phyloP scores from a whole-genome alignment of 2,797 vertebrate species.

The Premnoplex brunnescens region DNA sequence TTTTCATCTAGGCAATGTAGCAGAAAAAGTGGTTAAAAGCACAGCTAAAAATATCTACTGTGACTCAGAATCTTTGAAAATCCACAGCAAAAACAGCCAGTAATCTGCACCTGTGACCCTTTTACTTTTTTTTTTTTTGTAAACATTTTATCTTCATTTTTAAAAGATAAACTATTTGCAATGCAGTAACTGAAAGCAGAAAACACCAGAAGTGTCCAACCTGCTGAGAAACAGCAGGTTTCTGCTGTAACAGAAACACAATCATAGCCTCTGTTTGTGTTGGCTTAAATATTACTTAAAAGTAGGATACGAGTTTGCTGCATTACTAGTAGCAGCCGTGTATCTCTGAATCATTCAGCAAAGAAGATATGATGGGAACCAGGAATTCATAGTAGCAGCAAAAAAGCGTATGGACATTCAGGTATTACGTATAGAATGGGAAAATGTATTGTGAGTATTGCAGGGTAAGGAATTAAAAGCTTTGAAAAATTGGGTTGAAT shows the following conservation, averaged over 20 bases:
- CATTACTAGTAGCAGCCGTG: not conserved
- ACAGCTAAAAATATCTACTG: slow-evolving; percentile 11
- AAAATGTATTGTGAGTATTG: not conserved
- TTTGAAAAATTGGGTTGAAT: not conserved
- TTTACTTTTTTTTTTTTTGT: not conserved
- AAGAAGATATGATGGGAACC: not conserved
- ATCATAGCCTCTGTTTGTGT: not conserved
- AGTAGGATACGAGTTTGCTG: not conserved
- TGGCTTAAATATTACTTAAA: not conserved
- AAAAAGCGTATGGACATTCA: not conserved
- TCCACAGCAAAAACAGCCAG: not conserved
- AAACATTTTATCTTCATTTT: not conserved
- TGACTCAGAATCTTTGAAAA: slow-evolving; percentile 53
- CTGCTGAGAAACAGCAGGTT: not conserved
- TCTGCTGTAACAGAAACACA: not conserved
- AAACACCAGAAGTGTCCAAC: not conserved
- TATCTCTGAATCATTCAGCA: not conserved
- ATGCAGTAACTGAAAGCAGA: not conserved
- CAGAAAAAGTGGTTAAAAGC: slow-evolving; percentile 20
- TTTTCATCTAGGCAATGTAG: not conserved
- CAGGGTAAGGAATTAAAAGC: not conserved
- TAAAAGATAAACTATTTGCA: not conserved
- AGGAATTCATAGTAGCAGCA: not conserved
- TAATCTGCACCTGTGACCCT: slow-evolving; percentile 6
- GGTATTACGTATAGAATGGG: not conserved